Evolutionary conservation across 2,113 vertebrate genomes (phyloP), one percentile per base, ranked within the genome.

Genomic region (Lampris megalopsis): DNA sequence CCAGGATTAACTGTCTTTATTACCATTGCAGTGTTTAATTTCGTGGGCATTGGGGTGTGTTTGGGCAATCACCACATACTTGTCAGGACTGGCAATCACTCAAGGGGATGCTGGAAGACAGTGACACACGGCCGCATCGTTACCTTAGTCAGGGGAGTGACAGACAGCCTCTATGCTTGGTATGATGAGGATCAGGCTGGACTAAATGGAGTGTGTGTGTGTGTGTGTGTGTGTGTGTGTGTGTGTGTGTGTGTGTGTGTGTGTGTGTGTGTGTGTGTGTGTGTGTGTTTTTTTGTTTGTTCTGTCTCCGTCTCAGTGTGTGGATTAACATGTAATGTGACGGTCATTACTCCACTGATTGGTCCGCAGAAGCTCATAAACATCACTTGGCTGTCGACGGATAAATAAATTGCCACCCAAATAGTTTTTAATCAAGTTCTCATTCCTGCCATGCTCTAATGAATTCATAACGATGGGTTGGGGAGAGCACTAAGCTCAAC

Each of bases 11-110:
- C 81, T 79, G 73, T 83, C 80, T 91, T 92, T 86, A 92, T 93
- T 90, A 92, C 84, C 75, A 10, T 68, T 13, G 11, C 70, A 77
- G 68, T 70, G 48, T 92, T 93, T 92, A 69, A 93, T 94, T 94
- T 93, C 85, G 84, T 68, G 75, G 77, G 76, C 71, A 84, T 93
- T 93, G 92, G 89, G 82, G 74, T 83, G 79, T 85, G 78, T 91
- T 91, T 91, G 88, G 75, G 74, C 70, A 82, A 90, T 75, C 88
- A 80, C 84, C 79, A 86, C 70, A 70, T 48, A 45, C 73, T 77
- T 85, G 90, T 93, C 87, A 85, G 66, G 53, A 40, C 53, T 59
- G 80, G 89, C 90, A 93, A 90, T 95, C 93, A 93, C 81, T 95
- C 94, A 93, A 77, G 75, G 84, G 76, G 90, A 92, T 89, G 80